Evolutionary conservation across 2,888 invertebrate genomes (phyloP), one percentile per base, ranked within the genome.

Genomic region (Lochmaea capreae): DNA sequence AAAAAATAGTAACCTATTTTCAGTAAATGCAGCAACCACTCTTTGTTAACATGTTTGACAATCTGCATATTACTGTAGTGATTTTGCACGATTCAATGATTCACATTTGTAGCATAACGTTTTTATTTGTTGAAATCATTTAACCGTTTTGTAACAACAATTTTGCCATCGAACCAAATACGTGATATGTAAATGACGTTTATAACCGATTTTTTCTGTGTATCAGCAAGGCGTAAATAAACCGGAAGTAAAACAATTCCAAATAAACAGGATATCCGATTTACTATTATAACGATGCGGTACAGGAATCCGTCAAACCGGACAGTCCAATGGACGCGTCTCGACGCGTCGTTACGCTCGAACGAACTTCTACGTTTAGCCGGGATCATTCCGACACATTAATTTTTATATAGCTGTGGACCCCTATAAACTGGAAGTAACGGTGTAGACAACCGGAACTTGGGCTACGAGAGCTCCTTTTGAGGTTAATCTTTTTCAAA

Each of bases 381-480:
- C 39, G 43, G 58, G 62, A 71, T 74, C 71, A 71, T 74, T 74
- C 74, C 71, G 67, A 71, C 58, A 74, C 74, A 71, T 74, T 74
- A 63, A 58, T 71, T 74, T 74, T 74, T 74, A 74, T 71, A 67
- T 67, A 39, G 61, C 33, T 12, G 10, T 39, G 18, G 42, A 61
- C 39, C 61, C 39, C 39, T 16, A 33, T 58, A 39, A 39, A 39
- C 14, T n/a, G 61, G 61, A 61, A 58, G 57, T 58, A 58, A 58
- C 57, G 49, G 49, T 49, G 49, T 49, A 49, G n/a, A 49, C 33
- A 14, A 49, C 49, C 49, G 49, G 49, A 49, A 49, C 49, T 49
- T 49, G 6, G 3, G n/a, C 49, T n/a, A 49, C 49, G n/a, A 49
- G 49, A 49, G 49, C 49, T 49, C 14, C 8, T 49, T 49, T 14